Conservation (phyloP, 2,888 invertebrate species). For the Coleophora deauratella region DNA sequence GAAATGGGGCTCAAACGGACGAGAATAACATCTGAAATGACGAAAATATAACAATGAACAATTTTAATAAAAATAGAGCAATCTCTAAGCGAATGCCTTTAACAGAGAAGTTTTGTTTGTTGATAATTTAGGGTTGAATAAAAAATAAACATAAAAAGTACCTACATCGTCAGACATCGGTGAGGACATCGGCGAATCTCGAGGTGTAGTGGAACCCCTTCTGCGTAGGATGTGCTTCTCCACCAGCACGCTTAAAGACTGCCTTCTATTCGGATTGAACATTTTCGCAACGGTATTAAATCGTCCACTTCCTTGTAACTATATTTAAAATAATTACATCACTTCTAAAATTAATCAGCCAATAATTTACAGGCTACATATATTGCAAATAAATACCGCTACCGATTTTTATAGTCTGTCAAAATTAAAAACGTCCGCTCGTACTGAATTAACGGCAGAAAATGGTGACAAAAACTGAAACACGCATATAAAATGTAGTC, state of each 20-base stretch:
- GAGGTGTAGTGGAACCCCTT: conserved; percentile 23
- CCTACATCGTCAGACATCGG: conserved; percentile 36
- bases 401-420: conserved; percentile 16
- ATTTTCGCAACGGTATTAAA: conserved; percentile 15
- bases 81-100: too few species aligned
- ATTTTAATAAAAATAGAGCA: too few species aligned
- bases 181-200: conserved; percentile 29
- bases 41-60: too few species aligned
- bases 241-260: conserved; percentile 38
- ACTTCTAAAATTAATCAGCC: not conserved
- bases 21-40: too few species aligned
- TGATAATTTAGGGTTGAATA: too few species aligned
- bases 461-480: conserved; percentile 47
- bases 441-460: conserved; percentile 53
- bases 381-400: conserved; percentile 17
- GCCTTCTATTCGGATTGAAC: conserved; percentile 29
- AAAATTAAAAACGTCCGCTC: conserved; percentile 46
- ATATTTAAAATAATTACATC: not conserved
- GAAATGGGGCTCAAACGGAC: too few species aligned
- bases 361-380: not conserved
- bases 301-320: not conserved
- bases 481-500: conserved; percentile 19
- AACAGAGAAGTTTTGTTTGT: too few species aligned
- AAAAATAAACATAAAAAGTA: not conserved
- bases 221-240: conserved; percentile 41